Evolutionary conservation across 2,888 invertebrate species (phyloP).

Genomic region (Perithous albicinctus): DNA sequence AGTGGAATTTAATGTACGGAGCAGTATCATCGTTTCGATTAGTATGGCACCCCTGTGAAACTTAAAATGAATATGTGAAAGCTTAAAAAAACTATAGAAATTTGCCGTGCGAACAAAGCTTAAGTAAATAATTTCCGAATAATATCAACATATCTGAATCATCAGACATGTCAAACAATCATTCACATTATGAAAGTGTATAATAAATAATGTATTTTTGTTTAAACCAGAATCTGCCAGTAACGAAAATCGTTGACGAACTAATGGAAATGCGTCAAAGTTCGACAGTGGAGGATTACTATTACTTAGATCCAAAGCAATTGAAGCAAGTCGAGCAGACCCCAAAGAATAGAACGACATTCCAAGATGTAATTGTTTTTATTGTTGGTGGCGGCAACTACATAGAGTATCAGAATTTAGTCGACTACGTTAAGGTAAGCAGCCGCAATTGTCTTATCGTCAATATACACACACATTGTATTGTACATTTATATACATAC

Average conservation of each 20-base stretch:
- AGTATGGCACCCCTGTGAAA: too few species aligned
- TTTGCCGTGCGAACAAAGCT: too few species aligned
- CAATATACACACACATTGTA: constrained; percentile 29
- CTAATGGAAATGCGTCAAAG: constrained; percentile 93
- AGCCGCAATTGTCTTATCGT: constrained; percentile 2
- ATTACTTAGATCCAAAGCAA: constrained; percentile 98
- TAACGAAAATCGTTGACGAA: constrained; percentile 96
- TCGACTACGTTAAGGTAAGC: constrained; percentile 95
- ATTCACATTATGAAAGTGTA: too few species aligned
- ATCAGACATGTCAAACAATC: too few species aligned
- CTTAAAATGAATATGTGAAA: too few species aligned
- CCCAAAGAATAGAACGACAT: constrained; percentile 88
- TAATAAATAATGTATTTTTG: neutral
- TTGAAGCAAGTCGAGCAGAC: constrained; percentile 90
- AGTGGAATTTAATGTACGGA: too few species aligned
- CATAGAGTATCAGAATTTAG: constrained; percentile 99
- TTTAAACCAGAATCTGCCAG: constrained; percentile 92
- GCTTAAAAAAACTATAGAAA: too few species aligned
- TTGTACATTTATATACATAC: constrained; percentile 40
- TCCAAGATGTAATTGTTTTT: constrained; percentile 96
- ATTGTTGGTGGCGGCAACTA: constrained; percentile 98
- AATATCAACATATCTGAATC: too few species aligned
- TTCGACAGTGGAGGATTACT: constrained; percentile 93
- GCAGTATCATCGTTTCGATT: too few species aligned
- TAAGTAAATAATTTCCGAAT: too few species aligned